Base-by-base conservation (phyloP, 2,113 vertebrate genomes). In the Platysteira castanea region DNA sequence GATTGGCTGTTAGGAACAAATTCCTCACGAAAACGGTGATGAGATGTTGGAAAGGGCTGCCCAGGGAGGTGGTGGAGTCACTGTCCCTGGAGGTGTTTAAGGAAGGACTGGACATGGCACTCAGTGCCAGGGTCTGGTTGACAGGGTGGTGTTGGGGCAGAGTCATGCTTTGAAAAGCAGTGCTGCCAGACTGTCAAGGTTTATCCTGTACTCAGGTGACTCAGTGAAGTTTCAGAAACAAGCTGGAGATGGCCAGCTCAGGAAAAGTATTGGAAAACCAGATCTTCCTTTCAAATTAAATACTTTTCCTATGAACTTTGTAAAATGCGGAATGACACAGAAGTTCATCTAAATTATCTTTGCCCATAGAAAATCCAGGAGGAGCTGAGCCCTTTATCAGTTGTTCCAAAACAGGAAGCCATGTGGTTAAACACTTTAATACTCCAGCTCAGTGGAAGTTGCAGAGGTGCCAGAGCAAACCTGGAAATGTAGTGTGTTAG, bases 101-200 rank as follows among this genome's bases (percentile, higher is more conserved):
- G 39, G 39, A 22, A 37, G 22, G 44, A 31, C 15, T 19, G 44
- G 44, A 15, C 6, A 6, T 16, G 42, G 50, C 26, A 7, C 27
- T 57, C 42, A 23, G 15, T 50, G 35, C 76, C 28, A 3, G 9
- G 39, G 9, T 47, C 33, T 53, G 61, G 28, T 41, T 54, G 11
- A 27, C 5, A 11, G 14, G 6, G n/a, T 5, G 14, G 2, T 53
- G 21, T 9, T 18, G 35, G 24, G 35, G 73, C 8, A 4, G 73
- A 80, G 5, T 13, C 7, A 1, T 0, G 2, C 56, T 63, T 49
- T 37, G 52, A 7, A n/a, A 53, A 67, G 52, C 15, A 10, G 1
- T 35, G 5, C 20, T 57, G 46, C 33, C 24, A 11, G 24, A 17
- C 11, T 15, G 13, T 12, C 18, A 5, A 23, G 3, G 2, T 47